Conservation (phyloP, 2,797 vertebrate species). For the Lutjanus campechanus region DNA sequence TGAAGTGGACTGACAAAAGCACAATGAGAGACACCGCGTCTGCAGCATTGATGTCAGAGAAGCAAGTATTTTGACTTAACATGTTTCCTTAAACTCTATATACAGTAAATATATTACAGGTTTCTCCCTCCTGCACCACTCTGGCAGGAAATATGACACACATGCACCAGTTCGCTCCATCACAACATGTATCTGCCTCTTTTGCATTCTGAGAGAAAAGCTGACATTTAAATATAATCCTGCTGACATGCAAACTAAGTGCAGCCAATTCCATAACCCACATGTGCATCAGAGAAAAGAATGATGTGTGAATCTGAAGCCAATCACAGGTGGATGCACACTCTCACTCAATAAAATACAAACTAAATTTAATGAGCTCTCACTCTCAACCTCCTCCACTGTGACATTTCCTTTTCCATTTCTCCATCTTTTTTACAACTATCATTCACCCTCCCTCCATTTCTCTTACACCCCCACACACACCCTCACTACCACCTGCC, state of each 20-base stretch:
- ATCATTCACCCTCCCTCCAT: conserved; percentile 52
- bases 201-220: conserved; percentile 68
- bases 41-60: no score
- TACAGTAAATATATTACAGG: no score
- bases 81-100: no score
- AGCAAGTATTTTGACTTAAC: no score
- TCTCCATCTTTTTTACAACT: conserved; percentile 66
- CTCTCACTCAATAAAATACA: conserved; percentile 64
- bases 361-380: conserved; percentile 71
- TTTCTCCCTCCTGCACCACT: no score
- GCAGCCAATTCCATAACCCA: conserved; percentile 54
- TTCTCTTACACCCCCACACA: background rate
- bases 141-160: conserved; percentile 26
- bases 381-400: conserved; percentile 52
- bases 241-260: conserved; percentile 68
- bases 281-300: conserved; percentile 27
- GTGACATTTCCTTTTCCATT: conserved; percentile 67
- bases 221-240: conserved; percentile 72
- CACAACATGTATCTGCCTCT: conserved; percentile 30
- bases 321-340: conserved; percentile 64
- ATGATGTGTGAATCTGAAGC: conserved; percentile 41
- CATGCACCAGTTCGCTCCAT: conserved; percentile 21
- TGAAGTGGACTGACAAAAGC: no score
- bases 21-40: no score
- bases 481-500: conserved; percentile 1